Base-by-base conservation (phyloP, 2,888 invertebrate species). In the Allophyes oxyacanthae region DNA sequence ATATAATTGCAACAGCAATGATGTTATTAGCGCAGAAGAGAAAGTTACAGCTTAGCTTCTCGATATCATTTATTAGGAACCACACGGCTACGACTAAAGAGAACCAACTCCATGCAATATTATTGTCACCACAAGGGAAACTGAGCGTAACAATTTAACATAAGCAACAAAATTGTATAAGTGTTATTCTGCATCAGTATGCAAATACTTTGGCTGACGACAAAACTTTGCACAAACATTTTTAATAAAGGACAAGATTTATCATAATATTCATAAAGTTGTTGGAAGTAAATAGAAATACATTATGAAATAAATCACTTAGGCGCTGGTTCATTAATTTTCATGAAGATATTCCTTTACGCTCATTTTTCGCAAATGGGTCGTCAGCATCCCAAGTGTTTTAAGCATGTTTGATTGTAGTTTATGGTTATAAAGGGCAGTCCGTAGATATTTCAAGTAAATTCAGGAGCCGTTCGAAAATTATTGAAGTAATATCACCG, bases 211-310 rank as follows among this genome's bases (percentile, higher is more conserved):
- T 40, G 13, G 37, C 25, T 49, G 54, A 50, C 60, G 59, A 48
- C 64, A 56, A 57, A 71, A 67, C 56, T 72, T 75, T 56, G 11
- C 40, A 36, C 9, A 51, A 66, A 62, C 60, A 57, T 59, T 64
- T 73, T 76, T 75, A 76, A 70, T 76, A 64, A 73, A 69, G 58
- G 44, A 55, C 49, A 50, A 66, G 43, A 65, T 76, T 73, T 63
- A 76, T 72, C 63, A 75, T 70, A 62, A 72, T 66, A 61, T 67
- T 64, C 66, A 75, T 75, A 70, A 75, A 69, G 37, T 72, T 66
- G 41, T 48, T 15, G 57, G 56, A 64, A 60, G 66, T 62, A 64
- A 72, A 75, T 66, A 72, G 43, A 75, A 73, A 72, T 64, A 70
- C 61, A 66, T 65, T 72, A 60, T 53, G 42, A 45, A 57, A 60